phyloP scores from a whole-genome alignment of 1,140 invertebrate genomes.

The Eumeta japonica region DNA sequence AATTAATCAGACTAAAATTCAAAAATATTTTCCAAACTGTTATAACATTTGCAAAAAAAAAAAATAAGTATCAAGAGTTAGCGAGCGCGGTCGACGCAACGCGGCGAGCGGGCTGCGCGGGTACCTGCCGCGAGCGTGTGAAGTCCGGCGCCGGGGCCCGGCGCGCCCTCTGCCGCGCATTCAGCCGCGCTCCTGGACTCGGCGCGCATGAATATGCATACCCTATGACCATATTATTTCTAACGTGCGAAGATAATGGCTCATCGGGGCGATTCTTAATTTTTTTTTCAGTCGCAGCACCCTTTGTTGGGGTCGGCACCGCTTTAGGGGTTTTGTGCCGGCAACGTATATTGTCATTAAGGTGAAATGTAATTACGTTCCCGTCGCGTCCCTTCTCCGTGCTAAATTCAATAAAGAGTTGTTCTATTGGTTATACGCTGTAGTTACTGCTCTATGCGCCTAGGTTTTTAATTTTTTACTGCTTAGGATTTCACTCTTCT shows the following conservation, averaged over 20 bases:
- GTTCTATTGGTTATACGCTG: too few relatives aligned
- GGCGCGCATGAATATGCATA: conserved; percentile 51
- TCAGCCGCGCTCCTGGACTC: conserved; percentile 53
- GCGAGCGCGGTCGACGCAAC: conserved; percentile 12
- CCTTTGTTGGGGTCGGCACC: conserved; percentile 45
- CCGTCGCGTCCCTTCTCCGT: neutral
- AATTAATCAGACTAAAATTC: too few relatives aligned
- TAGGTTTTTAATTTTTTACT: too few relatives aligned
- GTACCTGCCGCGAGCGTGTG: conserved; percentile 51
- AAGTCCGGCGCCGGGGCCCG: conserved; percentile 49
- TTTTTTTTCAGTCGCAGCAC: conserved; percentile 44
- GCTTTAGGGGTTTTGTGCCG: conserved; percentile 51
- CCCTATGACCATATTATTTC: conserved; percentile 57
- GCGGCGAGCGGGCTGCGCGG: conserved; percentile 17
- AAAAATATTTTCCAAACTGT: too few relatives aligned
- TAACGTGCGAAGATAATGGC: conserved; percentile 55
- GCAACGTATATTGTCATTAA: conserved; percentile 45
- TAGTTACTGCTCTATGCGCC: too few relatives aligned
- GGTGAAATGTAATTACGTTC: conserved; percentile 27
- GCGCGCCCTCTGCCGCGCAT: conserved; percentile 35
- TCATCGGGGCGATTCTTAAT: conserved; percentile 56
- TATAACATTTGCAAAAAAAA: too few relatives aligned
- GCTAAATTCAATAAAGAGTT: too few relatives aligned
- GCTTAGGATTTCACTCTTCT: too few relatives aligned
- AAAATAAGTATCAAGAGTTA: conserved; percentile 10